phyloP scores from a whole-genome alignment of 2,113 vertebrate genomes.

The Illadopsis cleaveri region DNA sequence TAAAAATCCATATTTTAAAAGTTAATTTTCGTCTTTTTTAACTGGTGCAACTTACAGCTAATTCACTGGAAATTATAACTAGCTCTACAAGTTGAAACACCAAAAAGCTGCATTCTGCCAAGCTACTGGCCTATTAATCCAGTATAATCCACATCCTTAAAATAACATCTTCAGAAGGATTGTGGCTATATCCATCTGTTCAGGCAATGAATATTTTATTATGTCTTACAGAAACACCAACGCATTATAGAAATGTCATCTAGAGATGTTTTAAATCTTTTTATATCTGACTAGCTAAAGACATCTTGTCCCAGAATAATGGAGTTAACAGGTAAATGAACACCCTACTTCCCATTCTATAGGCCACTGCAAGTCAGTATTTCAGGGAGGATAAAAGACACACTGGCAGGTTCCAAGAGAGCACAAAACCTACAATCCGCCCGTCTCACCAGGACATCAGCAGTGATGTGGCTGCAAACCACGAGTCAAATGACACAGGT shows the following conservation, averaged over 20 bases:
- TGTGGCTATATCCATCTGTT: slow-evolving; percentile 40
- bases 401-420: neutral
- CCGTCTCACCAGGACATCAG: fast-evolving
- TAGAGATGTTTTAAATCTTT: neutral
- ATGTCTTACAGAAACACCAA: slow-evolving; percentile 20
- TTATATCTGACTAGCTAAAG: neutral
- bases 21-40: slow-evolving; percentile 22
- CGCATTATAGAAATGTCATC: neutral
- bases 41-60: neutral
- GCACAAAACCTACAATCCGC: neutral
- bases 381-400: neutral
- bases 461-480: neutral
- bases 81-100: slow-evolving; percentile 1
- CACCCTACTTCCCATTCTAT: neutral
- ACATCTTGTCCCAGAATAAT: neutral
- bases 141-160: slow-evolving; percentile 41
- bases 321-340: neutral
- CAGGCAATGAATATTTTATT: slow-evolving; percentile 30
- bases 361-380: neutral
- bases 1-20: slow-evolving; percentile 7
- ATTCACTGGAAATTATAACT: neutral
- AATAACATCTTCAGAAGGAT: slow-evolving; percentile 31
- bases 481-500: fast-evolving
- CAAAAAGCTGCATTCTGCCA: slow-evolving; percentile 6
- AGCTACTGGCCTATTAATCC: slow-evolving; percentile 31